Evolutionary conservation across 2,113 vertebrate genomes (phyloP).

Genomic region (Cyprinus carpio): DNA sequence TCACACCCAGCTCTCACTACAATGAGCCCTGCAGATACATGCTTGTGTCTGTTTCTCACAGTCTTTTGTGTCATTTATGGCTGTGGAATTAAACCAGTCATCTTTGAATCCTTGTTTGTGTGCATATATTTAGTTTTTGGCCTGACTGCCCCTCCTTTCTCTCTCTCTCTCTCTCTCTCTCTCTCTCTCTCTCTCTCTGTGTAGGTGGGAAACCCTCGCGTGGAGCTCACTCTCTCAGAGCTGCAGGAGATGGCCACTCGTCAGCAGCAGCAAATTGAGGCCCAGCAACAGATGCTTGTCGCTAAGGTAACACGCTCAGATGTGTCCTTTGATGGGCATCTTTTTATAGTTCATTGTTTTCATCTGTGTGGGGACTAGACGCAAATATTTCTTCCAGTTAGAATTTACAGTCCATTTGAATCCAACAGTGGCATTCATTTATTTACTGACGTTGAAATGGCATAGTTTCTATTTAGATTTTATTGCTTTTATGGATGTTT

Average conservation of each 20-base stretch:
- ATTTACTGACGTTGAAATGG: background rate
- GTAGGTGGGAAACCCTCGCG: conserved; percentile 82
- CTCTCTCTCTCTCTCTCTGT: background rate
- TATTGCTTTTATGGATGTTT: background rate
- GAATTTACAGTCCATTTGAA: background rate
- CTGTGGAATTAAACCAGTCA: background rate
- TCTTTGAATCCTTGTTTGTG: conserved; percentile 17
- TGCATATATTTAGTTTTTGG: background rate
- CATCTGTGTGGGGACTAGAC: background rate
- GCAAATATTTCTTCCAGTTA: background rate
- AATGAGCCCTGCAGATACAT: conserved; percentile 19
- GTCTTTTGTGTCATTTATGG: background rate
- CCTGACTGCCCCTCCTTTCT: background rate
- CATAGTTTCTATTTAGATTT: background rate
- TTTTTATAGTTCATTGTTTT: conserved; percentile 11
- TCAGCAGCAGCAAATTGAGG: conserved; percentile 88
- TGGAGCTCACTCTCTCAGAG: conserved; percentile 85
- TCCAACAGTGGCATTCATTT: background rate
- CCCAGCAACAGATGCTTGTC: conserved; percentile 87
- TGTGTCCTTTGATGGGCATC: conserved; percentile 27
- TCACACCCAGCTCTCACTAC: conserved; percentile 44
- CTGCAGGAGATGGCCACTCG: conserved; percentile 88
- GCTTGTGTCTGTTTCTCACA: conserved; percentile 1
- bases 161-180: background rate
- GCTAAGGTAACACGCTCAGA: conserved; percentile 78